Percentiles rank a stretch among this genome's conserved stretches.
Conservation (phyloP, 2,113 vertebrate genomes). For the Dipodomys stephensi region DNA sequence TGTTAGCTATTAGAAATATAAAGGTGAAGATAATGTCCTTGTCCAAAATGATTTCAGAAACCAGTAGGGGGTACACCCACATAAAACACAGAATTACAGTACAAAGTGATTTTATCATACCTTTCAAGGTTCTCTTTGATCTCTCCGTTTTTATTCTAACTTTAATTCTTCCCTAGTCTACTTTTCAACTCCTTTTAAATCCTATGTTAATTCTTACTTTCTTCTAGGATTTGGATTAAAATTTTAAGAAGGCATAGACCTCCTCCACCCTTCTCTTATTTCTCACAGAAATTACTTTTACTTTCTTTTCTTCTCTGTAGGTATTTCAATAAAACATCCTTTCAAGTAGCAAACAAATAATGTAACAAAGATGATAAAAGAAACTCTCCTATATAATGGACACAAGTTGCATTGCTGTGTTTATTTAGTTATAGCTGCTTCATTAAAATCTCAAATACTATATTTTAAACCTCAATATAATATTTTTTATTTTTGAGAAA, state of each 20-base stretch:
- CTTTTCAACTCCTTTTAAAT: slow-evolving; percentile 57
- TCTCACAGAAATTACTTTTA: background rate
- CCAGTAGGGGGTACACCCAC: background rate
- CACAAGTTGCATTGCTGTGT: background rate
- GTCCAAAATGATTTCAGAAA: background rate
- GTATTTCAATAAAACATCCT: background rate
- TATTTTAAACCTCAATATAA: background rate
- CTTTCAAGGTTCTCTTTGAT: slow-evolving; percentile 61
- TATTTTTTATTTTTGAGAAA: background rate
- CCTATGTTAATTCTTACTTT: slow-evolving; percentile 60
- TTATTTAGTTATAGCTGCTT: background rate
- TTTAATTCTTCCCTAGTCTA: slow-evolving; percentile 52
- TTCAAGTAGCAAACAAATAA: background rate
- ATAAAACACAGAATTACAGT: slow-evolving; percentile 29
- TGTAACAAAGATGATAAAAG: background rate
- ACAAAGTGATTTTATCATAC: slow-evolving; percentile 50
- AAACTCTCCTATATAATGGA: background rate
- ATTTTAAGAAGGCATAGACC: background rate
- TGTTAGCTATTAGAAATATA: background rate
- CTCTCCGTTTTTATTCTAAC: background rate
- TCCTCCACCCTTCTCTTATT: background rate
- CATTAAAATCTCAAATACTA: background rate
- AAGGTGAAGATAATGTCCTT: slow-evolving; percentile 17
- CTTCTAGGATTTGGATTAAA: slow-evolving; percentile 50
- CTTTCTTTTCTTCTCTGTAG: background rate